Percentiles rank a stretch among this genome's conserved stretches.
These are phyloP conservation scores for Ridgeia piscesae DNA, from an alignment of 1,140 invertebrate species.

Conservation along the genomic window DNA sequence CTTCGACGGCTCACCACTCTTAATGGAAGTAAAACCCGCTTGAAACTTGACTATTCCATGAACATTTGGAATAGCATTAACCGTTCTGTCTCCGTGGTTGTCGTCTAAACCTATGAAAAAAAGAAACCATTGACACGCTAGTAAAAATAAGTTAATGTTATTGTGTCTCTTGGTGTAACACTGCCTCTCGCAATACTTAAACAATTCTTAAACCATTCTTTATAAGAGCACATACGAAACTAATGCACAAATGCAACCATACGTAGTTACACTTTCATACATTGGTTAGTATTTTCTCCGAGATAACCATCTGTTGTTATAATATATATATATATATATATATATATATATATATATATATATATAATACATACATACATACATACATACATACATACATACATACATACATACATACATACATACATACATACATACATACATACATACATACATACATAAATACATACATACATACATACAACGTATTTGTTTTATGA, in stretches of 20 bases:
- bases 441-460: too few relatives aligned
- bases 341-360: too few relatives aligned
- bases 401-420: too few relatives aligned
- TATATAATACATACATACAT: too few relatives aligned
- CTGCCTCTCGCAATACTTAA: neutral
- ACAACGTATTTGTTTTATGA: too few relatives aligned
- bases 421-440: too few relatives aligned
- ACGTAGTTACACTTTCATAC: too few relatives aligned
- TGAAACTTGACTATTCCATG: slow-evolving; percentile 32
- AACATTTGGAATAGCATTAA: slow-evolving; percentile 28
- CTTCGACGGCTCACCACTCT: neutral
- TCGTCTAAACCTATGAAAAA: slow-evolving; percentile 26
- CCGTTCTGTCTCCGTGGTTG: slow-evolving; percentile 26
- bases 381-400: too few relatives aligned
- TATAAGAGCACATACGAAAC: too few relatives aligned
- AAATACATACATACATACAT: too few relatives aligned
- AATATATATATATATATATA: too few relatives aligned
- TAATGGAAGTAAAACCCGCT: neutral
- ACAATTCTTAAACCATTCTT: neutral
- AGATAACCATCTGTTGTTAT: neutral
- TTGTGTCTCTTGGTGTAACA: neutral
- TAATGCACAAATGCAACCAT: neutral
- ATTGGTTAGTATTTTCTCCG: neutral
- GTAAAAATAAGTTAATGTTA: neutral
- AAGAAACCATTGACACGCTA: neutral